Base-by-base conservation (phyloP, 2,113 vertebrate genomes). In the Neodon shergylaensis region DNA sequence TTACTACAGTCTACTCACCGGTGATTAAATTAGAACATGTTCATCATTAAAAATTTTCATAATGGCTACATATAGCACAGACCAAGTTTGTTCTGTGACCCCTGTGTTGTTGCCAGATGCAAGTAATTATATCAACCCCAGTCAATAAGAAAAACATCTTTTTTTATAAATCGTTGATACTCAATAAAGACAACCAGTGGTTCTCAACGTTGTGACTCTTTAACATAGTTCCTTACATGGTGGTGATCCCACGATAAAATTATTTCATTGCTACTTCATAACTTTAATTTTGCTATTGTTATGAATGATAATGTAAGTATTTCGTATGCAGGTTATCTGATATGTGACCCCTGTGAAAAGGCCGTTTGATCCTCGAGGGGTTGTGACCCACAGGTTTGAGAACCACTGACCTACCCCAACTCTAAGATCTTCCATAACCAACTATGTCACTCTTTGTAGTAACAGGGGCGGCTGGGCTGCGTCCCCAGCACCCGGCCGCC, bases 21-120 rank as follows among this genome's bases (percentile, higher is more conserved):
- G 8, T 77, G 81, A 31, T 89, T 85, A 94, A 83, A 94, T 90
- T 36, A 36, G 61, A 93, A 54, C 12, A 70, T 70, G 52, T 63
- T 31, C 31, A 76, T 49, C 88, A 47, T 36, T 74, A 84, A 26
- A 82, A 58, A 16, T 61, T 61, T 82, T 24, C 24, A 65, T 77
- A 47, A 8, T 39, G 16, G 14, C 22, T 88, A 52, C 17, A 58
- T 16, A 78, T 14, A 78, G 19, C 52, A 47, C 12, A 81, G n/a
- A 92, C 36, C 58, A 77, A 54, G 0, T 9, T 70, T 74, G 58
- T 74, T 73, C 54, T 74, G 14, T 33, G 72, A 72, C 65, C 65
- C 5, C 92, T 86, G 6, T 21, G 87, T 74, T 85, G 17, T n/a
- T 87, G 79, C 31, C 70, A 84, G 85, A 65, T 47, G 19, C 1